Evolutionary conservation across 2,888 invertebrate genomes (phyloP).

Genomic region (Gastrophysa polygoni): DNA sequence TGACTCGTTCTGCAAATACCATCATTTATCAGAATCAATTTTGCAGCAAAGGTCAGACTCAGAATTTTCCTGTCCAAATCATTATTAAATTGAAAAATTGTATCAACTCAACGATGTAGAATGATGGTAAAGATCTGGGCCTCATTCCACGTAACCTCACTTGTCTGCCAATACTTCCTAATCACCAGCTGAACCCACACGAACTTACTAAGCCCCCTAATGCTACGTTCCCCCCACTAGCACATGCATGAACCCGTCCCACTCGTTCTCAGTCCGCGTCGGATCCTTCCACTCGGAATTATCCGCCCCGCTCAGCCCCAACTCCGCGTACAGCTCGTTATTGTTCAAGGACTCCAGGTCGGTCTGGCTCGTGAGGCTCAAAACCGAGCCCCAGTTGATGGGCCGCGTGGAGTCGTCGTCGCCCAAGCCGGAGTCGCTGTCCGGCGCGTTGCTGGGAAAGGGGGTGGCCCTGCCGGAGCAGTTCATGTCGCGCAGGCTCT

Average conservation of each 20-base stretch:
- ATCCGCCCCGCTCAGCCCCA: constrained; percentile 64
- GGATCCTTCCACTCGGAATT: constrained; percentile 64
- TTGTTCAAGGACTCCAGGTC: constrained; percentile 82
- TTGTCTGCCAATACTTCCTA: constrained; percentile 3
- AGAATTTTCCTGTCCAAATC: no score
- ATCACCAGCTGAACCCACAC: constrained; percentile 18
- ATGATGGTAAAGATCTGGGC: background rate
- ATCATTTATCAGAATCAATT: no score
- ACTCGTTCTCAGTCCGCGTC: constrained; percentile 58
- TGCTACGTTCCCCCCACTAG: constrained; percentile 73
- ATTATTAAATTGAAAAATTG: no score
- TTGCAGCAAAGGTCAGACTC: no score
- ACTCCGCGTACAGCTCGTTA: constrained; percentile 78
- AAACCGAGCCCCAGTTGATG: constrained; percentile 91
- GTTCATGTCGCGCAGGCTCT: constrained; percentile 59
- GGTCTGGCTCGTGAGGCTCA: constrained; percentile 84
- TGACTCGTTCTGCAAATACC: no score
- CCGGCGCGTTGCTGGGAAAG: constrained; percentile 65
- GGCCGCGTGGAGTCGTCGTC: constrained; percentile 74
- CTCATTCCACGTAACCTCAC: background rate
- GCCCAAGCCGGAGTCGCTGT: constrained; percentile 78
- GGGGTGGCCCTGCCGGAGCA: constrained; percentile 72
- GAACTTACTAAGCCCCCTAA: constrained; percentile 30
- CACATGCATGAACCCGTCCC: constrained; percentile 71
- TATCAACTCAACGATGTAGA: no score